These are phyloP conservation scores for Poeciliopsis retropinna DNA, from an alignment of 2,113 vertebrate genomes.

Conservation along the genomic window DNA sequence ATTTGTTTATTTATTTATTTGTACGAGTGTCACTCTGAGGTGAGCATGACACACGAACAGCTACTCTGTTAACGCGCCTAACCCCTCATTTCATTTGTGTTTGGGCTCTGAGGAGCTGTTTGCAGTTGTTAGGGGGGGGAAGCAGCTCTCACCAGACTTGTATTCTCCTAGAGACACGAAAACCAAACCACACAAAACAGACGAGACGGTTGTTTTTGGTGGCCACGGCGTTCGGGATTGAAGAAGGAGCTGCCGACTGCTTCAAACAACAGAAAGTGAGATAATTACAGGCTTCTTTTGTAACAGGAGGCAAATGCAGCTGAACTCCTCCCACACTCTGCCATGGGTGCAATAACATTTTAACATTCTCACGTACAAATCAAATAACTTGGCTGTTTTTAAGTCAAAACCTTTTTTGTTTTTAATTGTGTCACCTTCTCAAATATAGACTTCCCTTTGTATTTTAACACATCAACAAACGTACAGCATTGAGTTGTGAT, in stretches of 20 bases:
- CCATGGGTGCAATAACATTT: background rate
- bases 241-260: conserved; percentile 2
- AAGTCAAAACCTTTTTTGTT: background rate
- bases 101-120: conserved; percentile 34
- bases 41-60: conserved; percentile 11
- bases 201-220: conserved; percentile 15
- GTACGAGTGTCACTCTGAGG: conserved; percentile 21
- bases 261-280: conserved; percentile 6
- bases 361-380: background rate
- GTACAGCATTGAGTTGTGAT: background rate
- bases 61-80: conserved; percentile 15
- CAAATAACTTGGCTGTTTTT: background rate
- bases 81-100: conserved; percentile 1
- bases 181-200: conserved; percentile 7
- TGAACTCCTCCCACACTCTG: background rate
- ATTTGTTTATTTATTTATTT: background rate
- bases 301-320: background rate
- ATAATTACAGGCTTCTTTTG: background rate
- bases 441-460: background rate
- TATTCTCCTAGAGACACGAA: conserved; percentile 38
- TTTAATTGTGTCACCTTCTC: background rate
- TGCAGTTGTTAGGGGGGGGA: conserved; percentile 32
- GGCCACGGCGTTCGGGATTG: conserved; percentile 34
- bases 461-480: background rate
- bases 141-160: conserved; percentile 46